Conservation (phyloP, 2,888 invertebrate genomes). For the Tholera decimalis region DNA sequence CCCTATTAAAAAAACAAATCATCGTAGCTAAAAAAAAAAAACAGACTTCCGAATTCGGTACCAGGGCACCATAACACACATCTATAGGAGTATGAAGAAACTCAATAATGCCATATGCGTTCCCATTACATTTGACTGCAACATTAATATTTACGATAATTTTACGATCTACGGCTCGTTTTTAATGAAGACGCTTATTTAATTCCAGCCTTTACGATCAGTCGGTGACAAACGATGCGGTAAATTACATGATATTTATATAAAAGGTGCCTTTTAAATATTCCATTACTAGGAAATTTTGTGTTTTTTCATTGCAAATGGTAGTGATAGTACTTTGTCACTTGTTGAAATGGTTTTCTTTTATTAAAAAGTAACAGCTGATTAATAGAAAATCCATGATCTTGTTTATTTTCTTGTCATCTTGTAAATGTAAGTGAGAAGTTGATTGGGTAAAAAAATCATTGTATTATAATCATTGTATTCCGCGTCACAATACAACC, state of each 20-base stretch:
- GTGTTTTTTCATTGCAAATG: not conserved
- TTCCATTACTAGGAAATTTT: conserved; percentile 18
- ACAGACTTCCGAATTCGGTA: not conserved
- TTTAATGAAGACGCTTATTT: conserved; percentile 71
- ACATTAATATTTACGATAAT: conserved; percentile 61
- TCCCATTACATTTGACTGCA: conserved; percentile 30
- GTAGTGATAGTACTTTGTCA: not conserved
- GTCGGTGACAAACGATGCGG: conserved; percentile 54
- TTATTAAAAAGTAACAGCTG: too few species aligned
- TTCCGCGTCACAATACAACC: too few species aligned
- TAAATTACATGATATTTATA: conserved; percentile 42
- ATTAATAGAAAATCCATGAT: too few species aligned
- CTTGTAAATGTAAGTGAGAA: too few species aligned
- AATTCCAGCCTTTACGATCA: conserved; percentile 69
- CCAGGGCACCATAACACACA: not conserved
- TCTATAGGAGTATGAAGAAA: too few species aligned
- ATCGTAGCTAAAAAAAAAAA: not conserved
- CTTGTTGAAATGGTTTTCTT: not conserved
- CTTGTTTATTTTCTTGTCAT: too few species aligned
- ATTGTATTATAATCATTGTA: too few species aligned
- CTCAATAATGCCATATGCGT: not conserved
- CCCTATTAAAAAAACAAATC: not conserved
- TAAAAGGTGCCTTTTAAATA: conserved; percentile 23
- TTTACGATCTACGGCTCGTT: conserved; percentile 68
- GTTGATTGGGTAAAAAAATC: too few species aligned